Base-by-base conservation (phyloP, 2,888 invertebrate species). In the Cephus rjabovi region DNA sequence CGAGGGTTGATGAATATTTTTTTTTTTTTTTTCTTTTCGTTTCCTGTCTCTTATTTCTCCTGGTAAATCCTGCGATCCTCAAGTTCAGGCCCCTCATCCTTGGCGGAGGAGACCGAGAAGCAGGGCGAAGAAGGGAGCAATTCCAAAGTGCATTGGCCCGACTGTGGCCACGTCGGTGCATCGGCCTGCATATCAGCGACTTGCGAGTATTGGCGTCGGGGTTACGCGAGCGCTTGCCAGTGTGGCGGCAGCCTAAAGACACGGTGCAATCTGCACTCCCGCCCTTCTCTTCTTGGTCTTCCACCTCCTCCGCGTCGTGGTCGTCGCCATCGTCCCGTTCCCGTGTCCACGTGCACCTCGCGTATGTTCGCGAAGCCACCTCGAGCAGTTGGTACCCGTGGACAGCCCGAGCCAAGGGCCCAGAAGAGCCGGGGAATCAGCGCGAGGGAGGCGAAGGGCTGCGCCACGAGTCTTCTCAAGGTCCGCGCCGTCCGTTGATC, bases 401-500 rank as follows among this genome's bases (percentile, higher is more conserved):
- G 37, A 30, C 4, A 12, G 37, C 37, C 4, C 0, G 12, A 12
- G 37, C 37, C 37, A 15, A 37, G 37, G 37, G 37, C 73, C 69
- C 70, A 76, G 79, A 73, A 69, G 71, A 35, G 75, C 73, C 30
- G 71, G 70, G 37, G 77, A 70, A 75, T 69, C 68, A 75, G 74
- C 71, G 79, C 34, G 34, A 78, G 74, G 77, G 79, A 77, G 79
- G 69, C 37, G 74, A 78, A 80, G 79, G 77, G 73, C 77, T 83
- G 81, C 81, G 81, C 81, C 79, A 78, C 85, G 83, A 83, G 83
- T 37, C 84, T 87, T 86, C 86, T 91, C 91, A 91, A 91, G 91
- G 91, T 91, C 89, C 87, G 83, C 80, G 83, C 88, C 91, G 91
- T 89, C 86, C 91, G 88, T 91, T 91, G 91, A 90, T 91, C 91